Evolutionary conservation across 2,113 vertebrate species (phyloP), one percentile per base, ranked within the genome.

Genomic region (Oncorhynchus tshawytscha): DNA sequence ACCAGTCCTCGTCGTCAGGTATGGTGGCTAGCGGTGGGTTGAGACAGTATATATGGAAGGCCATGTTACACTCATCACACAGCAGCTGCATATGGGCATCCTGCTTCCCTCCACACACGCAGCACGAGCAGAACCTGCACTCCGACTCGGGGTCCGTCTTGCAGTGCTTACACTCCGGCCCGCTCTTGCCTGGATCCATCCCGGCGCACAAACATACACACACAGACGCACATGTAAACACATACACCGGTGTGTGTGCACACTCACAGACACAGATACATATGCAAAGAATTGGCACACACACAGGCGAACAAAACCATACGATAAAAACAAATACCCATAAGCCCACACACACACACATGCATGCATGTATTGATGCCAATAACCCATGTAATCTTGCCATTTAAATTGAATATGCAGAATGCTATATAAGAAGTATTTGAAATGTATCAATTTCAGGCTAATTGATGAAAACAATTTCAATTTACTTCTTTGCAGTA

Each of bases 51-150:
- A 98, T 97, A 87, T 99, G 97, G 89, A 97, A 99, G 60, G 97
- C 97, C 97, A 98, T 96, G 90, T 99, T 99, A 90, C 97, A 99
- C 91, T 99, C 97, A 78, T 99, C 97, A 88, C 97, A 99, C 2
- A 99, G 92, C 87, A 99, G 95, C 82, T 99, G 97, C 97, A 97
- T 98, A 88, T 96, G 96, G 78, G 97, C 96, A 54, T 99, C 97
- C 84, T 96, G 97, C 88, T 99, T 99, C 60, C 97, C 97, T 68
- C 97, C 97, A 76, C 97, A 99, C 76, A 97, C 91, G 77, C 94
- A 98, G 93, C 97, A 99, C 2, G 97, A 99, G 86, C 97, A 99
- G 90, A 96, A 96, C 1, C 95, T 95, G 70, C 97, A 99, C 84
- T 97, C 97, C 1, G 93, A 91, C 12, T 98, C 95, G 22, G 97